A percentile compares a stretch with the other conserved stretches of the same genome.
phyloP scores from a whole-genome alignment of 2,797 vertebrate genomes.

The Antennarius maculatus region DNA sequence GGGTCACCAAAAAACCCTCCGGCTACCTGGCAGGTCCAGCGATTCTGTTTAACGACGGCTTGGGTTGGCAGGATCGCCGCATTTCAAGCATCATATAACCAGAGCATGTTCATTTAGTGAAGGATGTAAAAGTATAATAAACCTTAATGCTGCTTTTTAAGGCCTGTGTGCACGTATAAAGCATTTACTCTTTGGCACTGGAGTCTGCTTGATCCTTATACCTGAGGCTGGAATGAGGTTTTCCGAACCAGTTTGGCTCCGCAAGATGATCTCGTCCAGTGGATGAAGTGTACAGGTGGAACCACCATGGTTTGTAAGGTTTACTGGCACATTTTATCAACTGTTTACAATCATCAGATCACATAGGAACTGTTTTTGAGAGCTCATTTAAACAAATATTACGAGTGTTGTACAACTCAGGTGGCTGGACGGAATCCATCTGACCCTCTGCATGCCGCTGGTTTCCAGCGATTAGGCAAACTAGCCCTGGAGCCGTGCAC shows the following conservation, averaged over 20 bases:
- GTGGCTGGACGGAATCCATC: too few species aligned
- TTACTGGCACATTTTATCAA: too few species aligned
- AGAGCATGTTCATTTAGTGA: conserved; percentile 26
- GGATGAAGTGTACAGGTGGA: conserved; percentile 6
- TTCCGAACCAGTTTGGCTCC: conserved; percentile 20
- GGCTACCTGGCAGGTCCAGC: conserved; percentile 45
- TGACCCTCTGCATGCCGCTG: too few species aligned
- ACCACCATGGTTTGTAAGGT: too few species aligned
- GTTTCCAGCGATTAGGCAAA: too few species aligned
- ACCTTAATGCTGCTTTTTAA: conserved; percentile 27
- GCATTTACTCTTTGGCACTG: not conserved
- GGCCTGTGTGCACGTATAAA: conserved; percentile 7
- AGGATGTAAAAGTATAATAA: conserved; percentile 44
- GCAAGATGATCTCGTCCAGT: conserved; percentile 25
- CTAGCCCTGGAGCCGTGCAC: too few species aligned
- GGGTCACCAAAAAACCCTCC: conserved; percentile 58
- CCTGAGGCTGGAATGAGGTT: conserved; percentile 12
- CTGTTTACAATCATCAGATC: too few species aligned
- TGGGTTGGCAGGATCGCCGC: conserved; percentile 43
- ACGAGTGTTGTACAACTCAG: too few species aligned
- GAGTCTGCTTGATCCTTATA: conserved; percentile 9
- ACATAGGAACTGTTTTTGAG: too few species aligned
- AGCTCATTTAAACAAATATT: too few species aligned
- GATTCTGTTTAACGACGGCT: conserved; percentile 49
- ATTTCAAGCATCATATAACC: conserved; percentile 67